Conservation (phyloP, 2,797 vertebrate species). For the Rhynchonycteris naso region DNA sequence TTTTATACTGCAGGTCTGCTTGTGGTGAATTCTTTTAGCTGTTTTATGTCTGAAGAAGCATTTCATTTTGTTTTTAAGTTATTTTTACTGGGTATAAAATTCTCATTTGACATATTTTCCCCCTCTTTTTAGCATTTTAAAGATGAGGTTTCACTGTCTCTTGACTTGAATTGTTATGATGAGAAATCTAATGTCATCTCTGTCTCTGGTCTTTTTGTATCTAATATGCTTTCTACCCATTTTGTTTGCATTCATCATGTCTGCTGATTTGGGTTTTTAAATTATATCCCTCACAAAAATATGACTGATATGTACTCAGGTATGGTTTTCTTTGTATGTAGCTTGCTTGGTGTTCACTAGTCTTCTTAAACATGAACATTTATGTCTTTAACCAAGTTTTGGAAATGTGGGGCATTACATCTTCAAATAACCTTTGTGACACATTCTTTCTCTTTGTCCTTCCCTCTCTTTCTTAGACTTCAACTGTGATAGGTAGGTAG, state of each 20-base stretch:
- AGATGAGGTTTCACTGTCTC: neutral
- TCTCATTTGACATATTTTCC: neutral
- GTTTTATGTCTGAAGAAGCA: neutral
- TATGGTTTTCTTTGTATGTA: neutral
- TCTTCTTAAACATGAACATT: neutral
- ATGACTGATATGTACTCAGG: neutral
- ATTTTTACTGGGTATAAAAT: constrained; percentile 13
- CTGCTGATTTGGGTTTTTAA: neutral
- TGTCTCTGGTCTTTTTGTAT: neutral
- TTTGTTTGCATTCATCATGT: neutral
- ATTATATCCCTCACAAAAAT: neutral
- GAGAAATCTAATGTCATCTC: neutral
- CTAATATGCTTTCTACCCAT: neutral
- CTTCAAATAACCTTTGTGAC: neutral
- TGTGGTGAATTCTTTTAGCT: neutral
- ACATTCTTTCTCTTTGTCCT: neutral
- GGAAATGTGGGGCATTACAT: neutral
- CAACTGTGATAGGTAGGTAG: neutral
- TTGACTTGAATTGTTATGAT: neutral
- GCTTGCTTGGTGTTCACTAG: neutral
- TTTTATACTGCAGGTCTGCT: neutral
- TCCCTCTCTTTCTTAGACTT: neutral
- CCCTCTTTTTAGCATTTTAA: neutral
- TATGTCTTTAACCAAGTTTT: neutral
- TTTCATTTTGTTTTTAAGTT: neutral